These are phyloP conservation scores for Notolepis coatsorum DNA, from an alignment of 2,797 vertebrate species.

Conservation along the genomic window DNA sequence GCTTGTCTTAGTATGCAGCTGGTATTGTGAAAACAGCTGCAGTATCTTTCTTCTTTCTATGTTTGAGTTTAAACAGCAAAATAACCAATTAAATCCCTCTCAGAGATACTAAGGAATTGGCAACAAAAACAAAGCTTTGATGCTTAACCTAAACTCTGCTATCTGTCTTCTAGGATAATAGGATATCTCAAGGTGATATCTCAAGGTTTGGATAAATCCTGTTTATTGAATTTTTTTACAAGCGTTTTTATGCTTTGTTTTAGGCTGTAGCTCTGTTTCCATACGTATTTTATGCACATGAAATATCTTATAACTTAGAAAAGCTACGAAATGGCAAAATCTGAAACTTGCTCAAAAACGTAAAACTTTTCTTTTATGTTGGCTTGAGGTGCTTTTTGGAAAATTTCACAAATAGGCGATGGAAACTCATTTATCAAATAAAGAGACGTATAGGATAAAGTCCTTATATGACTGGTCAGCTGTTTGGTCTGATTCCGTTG, in stretches of 20 bases:
- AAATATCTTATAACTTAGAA: no score
- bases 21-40: neutral
- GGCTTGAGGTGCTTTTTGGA: no score
- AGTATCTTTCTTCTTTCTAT: neutral
- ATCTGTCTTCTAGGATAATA: slow-evolving; percentile 4
- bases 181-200: slow-evolving; percentile 9
- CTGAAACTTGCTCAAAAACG: no score
- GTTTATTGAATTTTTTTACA: neutral
- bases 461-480: no score
- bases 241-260: neutral
- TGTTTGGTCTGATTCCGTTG: no score
- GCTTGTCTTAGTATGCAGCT: neutral
- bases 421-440: no score
- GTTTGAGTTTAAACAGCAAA: neutral
- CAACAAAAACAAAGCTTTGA: slow-evolving; percentile 9
- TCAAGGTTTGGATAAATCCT: neutral
- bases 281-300: no score
- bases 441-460: no score
- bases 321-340: no score
- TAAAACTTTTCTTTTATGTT: no score
- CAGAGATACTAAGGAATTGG: neutral
- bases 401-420: no score
- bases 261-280: no score
- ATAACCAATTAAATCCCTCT: neutral
- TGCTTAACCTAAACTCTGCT: neutral